Evolutionary conservation across 37 sponge, comb jelly and placozoan genomes (phyloP), one percentile per base, ranked within the genome.

Genomic region (Petrosia ficiformis): DNA sequence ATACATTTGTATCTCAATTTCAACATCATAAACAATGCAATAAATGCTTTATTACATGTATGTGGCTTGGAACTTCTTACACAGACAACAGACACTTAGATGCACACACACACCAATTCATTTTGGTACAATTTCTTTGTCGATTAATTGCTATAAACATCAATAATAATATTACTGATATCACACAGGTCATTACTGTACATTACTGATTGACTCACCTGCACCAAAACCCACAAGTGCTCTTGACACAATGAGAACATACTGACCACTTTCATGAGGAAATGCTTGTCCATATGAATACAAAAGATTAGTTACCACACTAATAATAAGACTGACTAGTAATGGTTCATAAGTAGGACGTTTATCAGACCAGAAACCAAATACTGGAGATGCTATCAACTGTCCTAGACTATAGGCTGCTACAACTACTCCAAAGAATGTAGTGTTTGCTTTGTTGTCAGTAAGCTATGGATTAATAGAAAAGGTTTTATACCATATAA

Each of bases 391-490:
- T 24, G 89, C 74, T 19, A 95, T 26, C 24, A 95, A 75, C 67
- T 95, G 95, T 6, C 92, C 95, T 0, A 91, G 42, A 48, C 89
- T 87, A 73, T 83, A 95, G 3, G 84, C 68, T 24, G 95, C 95
- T n/a, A 95, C 89, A 31, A 95, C 82, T 61, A 68, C 80, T 22
- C 95, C 95, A 10, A 93, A 75, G 63, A 93, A 79, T 19, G 67
- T 52, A 2, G 93, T 39, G 0, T 86, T 79, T 19, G 83, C 82
- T 37, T 65, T 11, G 19, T 41, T 61, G 42, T 80, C 14, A 35
- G 65, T 70, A 31, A 77, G 54, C 77, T 77, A 31, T n/a, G 68
- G 48, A 42, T 33, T 34, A 16, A 57, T 19, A 32, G 30, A 56
- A 73, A 41, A 75, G 21, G 32, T 67, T 33, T 30, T 3, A 11